Conservation (phyloP, 2,113 vertebrate genomes). For the Mustelus asterias region DNA sequence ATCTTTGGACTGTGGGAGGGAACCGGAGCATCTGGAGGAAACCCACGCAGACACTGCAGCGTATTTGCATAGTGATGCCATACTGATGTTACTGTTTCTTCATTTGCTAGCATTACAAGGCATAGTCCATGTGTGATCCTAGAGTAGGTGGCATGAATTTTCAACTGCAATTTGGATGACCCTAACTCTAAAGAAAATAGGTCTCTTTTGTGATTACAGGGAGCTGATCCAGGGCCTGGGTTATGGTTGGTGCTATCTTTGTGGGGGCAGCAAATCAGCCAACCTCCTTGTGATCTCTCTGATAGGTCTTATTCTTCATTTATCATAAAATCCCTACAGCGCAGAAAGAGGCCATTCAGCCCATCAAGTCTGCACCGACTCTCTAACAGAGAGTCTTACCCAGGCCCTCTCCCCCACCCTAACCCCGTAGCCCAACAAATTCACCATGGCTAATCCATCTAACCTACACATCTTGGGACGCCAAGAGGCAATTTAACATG, state of each 20-base stretch:
- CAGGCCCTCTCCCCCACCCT: too few relatives aligned
- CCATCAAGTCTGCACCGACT: too few relatives aligned
- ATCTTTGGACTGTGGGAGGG: too few relatives aligned
- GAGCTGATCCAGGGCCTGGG: not conserved
- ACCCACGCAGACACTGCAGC: not conserved
- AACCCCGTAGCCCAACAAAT: too few relatives aligned
- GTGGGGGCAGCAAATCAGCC: not conserved
- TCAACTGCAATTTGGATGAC: not conserved
- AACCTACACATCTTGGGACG: too few relatives aligned
- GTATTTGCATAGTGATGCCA: not conserved
- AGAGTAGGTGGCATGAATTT: not conserved
- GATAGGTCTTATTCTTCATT: too few relatives aligned
- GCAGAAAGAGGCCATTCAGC: too few relatives aligned
- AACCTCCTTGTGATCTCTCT: too few relatives aligned
- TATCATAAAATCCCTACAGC: not conserved
- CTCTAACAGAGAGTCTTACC: too few relatives aligned
- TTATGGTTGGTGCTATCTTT: not conserved
- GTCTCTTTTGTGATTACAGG: not conserved
- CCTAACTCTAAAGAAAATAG: not conserved
- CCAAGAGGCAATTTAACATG: too few relatives aligned
- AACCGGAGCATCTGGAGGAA: too few relatives aligned
- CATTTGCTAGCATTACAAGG: not conserved
- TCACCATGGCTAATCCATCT: too few relatives aligned
- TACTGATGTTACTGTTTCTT: not conserved
- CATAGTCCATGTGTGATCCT: not conserved